Evolutionary conservation across 1,140 invertebrate genomes (phyloP).

Genomic region (Drosophila elegans): DNA sequence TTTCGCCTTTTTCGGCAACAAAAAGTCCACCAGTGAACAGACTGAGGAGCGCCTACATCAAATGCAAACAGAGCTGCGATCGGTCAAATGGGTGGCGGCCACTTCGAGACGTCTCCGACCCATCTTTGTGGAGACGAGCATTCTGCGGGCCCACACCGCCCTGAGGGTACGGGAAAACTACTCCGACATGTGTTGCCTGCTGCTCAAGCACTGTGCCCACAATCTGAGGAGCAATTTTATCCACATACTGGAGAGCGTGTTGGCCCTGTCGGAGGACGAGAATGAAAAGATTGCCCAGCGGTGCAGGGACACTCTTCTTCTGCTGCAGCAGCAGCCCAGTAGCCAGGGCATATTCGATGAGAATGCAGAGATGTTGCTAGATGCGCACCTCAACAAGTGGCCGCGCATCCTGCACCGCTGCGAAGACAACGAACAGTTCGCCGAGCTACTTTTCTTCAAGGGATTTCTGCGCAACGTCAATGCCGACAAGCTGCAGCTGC

Average conservation of each 20-base stretch:
- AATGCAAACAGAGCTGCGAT: constrained; percentile 56
- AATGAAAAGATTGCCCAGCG: constrained; percentile 43
- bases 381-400: constrained; percentile 69
- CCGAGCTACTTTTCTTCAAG: constrained; percentile 76
- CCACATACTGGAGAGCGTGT: constrained; percentile 67
- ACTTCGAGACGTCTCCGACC: constrained; percentile 57
- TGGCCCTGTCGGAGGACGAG: constrained; percentile 74
- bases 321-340: constrained; percentile 43
- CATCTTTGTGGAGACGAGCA: constrained; percentile 60
- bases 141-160: constrained; percentile 59
- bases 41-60: constrained; percentile 67
- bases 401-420: constrained; percentile 72
- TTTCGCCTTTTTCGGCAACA: constrained; percentile 46
- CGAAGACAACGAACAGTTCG: constrained; percentile 73
- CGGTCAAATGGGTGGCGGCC: constrained; percentile 61
- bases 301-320: constrained; percentile 43
- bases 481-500: constrained; percentile 48
- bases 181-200: constrained; percentile 65
- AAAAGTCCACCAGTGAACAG: constrained; percentile 40
- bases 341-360: constrained; percentile 69
- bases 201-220: constrained; percentile 63
- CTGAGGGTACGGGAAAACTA: constrained; percentile 53
- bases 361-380: constrained; percentile 67
- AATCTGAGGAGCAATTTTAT: constrained; percentile 69
- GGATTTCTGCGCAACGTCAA: constrained; percentile 71